Evolutionary conservation across 2,888 invertebrate species (phyloP), one percentile per base, ranked within the genome.

Genomic region (Lycophotia porphyrea): DNA sequence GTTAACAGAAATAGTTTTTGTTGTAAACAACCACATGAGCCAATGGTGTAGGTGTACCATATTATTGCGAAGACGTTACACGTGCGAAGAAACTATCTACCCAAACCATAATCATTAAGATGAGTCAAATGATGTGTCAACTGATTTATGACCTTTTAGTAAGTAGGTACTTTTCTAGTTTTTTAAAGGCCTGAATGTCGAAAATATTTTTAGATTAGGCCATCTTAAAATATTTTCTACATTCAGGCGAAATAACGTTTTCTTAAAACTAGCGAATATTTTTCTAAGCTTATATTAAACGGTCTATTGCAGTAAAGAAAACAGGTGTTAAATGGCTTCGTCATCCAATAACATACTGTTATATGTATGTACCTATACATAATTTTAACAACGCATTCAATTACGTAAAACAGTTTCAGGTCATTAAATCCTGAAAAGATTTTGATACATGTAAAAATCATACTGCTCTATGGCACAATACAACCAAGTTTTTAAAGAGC

Each of bases 11-110:
- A 68, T 74, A 65, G 55, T 60, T 80, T 65, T 74, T 42, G 21
- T 47, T 71, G 55, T 80, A 52, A 71, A 68, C 64, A 76, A 67
- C 52, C 11, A 47, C 15, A 47, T 39, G 49, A 58, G 81, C 76
- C 71, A 80, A 76, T 27, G 49, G 24, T 71, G 82, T 76, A 60
- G 67, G 82, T 60, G 69, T 60, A 52, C 55, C 42, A 21, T 44
- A 15, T 21, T 24, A 42, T 42, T 61, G 36, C 9, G 13, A 13
- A 52, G 24, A n/a, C 13, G 2, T 3, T 44, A 49, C 61, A 67
- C 47, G 73, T 72, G 73, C 5, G 15, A 60, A 31, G 1, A 42
- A 69, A 55, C 27, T 9, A 31, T 49, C 27, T 15, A 31, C 34
- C 60, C 74, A 74, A 81, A 72, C 58, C 39, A 49, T 49, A 49